phyloP scores from a whole-genome alignment of 1,140 invertebrate genomes.

The Drosophila lini region DNA sequence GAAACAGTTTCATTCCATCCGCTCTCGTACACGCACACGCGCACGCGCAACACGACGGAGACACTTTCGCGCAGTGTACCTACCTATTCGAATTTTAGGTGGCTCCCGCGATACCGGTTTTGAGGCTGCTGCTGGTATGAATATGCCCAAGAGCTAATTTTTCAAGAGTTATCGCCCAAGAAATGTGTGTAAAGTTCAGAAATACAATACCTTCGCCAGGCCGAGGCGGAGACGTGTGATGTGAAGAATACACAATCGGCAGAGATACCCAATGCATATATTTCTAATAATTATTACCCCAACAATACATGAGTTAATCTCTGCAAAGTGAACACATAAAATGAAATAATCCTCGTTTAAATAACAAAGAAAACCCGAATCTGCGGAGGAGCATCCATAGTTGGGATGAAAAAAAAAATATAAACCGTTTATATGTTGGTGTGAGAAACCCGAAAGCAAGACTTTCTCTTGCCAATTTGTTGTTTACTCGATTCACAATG shows the following conservation, averaged over 20 bases:
- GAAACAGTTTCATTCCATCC: slow-evolving; percentile 44
- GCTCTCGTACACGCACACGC: not conserved
- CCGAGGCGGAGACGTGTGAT: slow-evolving; percentile 12
- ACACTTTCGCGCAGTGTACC: slow-evolving; percentile 23
- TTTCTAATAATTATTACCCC: slow-evolving; percentile 3
- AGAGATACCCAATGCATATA: not conserved
- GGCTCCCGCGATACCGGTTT: slow-evolving; percentile 53
- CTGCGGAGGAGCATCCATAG: slow-evolving; percentile 23
- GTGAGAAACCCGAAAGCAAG: slow-evolving; percentile 28
- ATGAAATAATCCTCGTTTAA: slow-evolving; percentile 24
- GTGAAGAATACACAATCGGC: slow-evolving; percentile 17
- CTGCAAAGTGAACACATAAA: slow-evolving; percentile 15
- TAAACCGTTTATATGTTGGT: slow-evolving; percentile 11
- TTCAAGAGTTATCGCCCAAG: slow-evolving; percentile 47
- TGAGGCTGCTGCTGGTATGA: slow-evolving; percentile 40
- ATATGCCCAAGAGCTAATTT: slow-evolving; percentile 55
- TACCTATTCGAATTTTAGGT: slow-evolving; percentile 39
- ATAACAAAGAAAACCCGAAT: slow-evolving; percentile 34
- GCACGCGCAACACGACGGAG: not conserved
- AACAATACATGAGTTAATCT: slow-evolving; percentile 10
- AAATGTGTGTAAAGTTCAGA: slow-evolving; percentile 52
- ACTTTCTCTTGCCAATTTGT: slow-evolving; percentile 48
- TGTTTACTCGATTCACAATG: slow-evolving; percentile 23
- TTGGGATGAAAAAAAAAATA: not conserved
- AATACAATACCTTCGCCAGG: slow-evolving; percentile 24